Base-by-base conservation (phyloP, 2,888 invertebrate genomes). In the Sminthurides aquaticus region DNA sequence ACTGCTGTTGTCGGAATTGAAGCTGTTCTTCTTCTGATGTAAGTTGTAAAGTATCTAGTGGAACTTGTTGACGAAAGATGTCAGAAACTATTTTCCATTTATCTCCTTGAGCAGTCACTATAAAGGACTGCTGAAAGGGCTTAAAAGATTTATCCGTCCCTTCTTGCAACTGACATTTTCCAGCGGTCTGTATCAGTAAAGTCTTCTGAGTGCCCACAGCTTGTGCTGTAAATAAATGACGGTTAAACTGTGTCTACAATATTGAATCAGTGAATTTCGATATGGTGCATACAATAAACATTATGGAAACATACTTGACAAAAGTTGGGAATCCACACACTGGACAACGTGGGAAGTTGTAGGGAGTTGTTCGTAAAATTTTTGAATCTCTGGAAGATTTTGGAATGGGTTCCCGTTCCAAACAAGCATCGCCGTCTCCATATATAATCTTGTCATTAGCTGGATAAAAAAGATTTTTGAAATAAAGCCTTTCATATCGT, bases 21-120 rank as follows among this genome's bases (percentile, higher is more conserved):
- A 61, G 15, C 8, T 54, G 49, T 25, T 55, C 29, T 18, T 57
- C 62, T 49, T 55, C 48, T 1, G 27, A 5, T 34, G 56, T 3
- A 3, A 55, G 25, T 57, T 49, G 18, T 24, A 63, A 48, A 18
- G 63, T 48, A 57, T 63, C 52, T 15, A 63, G 18, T 1, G 63
- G 63, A 3, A 63, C 20, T 58, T 63, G 63, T 18, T 48, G 49
- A 20, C 94, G 83, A 76, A 91, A 92, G 75, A 88, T 88, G 77
- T 95, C 94, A 54, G 89, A 90, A 15, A 90, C 91, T 73, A 96
- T 90, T 80, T 94, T 94, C 94, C 94, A 95, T 77, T 92, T 92
- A 72, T 91, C 90, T 20, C 87, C 90, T 69, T 89, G 86, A 3
- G 91, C 90, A 0, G 92, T 91, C 61, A 95, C 86, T 27, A 93